These are phyloP conservation scores for Gymnoscelis rufifasciata DNA, from an alignment of 2,888 invertebrate genomes.

Conservation along the genomic window DNA sequence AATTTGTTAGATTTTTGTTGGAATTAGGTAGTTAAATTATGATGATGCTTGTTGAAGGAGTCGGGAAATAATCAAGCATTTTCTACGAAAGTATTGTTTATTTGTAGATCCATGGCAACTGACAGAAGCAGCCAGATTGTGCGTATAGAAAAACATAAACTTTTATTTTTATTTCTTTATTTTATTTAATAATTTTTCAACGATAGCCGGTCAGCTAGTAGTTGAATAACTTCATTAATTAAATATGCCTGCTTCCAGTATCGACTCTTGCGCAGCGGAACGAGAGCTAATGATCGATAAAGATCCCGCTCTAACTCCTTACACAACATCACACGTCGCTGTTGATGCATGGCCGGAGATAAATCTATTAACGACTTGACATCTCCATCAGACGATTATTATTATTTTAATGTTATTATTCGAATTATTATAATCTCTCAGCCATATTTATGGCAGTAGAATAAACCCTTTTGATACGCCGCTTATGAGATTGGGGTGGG, in stretches of 20 bases:
- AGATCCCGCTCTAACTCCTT: slow-evolving; percentile 34
- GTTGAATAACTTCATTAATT: neutral
- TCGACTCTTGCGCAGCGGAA: slow-evolving; percentile 22
- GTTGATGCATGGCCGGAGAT: slow-evolving; percentile 56
- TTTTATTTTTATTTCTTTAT: no score
- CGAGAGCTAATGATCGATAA: slow-evolving; percentile 56
- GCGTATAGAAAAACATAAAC: no score
- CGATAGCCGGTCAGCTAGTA: no score
- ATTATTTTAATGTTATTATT: slow-evolving; percentile 76
- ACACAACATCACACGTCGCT: slow-evolving; percentile 50
- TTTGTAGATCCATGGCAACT: no score
- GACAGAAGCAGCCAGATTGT: no score
- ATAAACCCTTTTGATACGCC: slow-evolving; percentile 73
- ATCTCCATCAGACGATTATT: slow-evolving; percentile 61
- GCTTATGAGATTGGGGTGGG: slow-evolving; percentile 46
- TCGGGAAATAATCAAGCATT: no score
- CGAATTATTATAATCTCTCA: slow-evolving; percentile 73
- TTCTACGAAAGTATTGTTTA: no score
- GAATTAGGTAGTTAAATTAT: no score
- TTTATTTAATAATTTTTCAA: no score
- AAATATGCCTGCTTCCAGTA: neutral
- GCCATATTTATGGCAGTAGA: slow-evolving; percentile 68
- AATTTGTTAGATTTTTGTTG: no score
- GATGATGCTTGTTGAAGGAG: no score
- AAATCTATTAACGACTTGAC: slow-evolving; percentile 70